A percentile compares a stretch with the other conserved stretches of the same genome.
These are phyloP conservation scores for Rhaphigaster nebulosa DNA, from an alignment of 2,888 invertebrate genomes.

Conservation along the genomic window DNA sequence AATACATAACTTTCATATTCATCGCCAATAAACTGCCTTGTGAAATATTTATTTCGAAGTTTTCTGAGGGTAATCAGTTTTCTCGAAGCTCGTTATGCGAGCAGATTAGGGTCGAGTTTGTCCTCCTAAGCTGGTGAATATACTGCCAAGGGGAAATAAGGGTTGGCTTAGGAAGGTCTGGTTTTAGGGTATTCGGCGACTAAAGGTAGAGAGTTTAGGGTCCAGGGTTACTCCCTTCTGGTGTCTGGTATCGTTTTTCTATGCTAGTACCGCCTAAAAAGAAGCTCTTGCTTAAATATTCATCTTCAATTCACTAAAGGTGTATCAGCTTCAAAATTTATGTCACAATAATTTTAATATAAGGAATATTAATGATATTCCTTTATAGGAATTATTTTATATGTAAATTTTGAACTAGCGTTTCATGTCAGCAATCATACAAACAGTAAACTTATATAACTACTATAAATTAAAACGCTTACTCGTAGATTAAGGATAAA, in stretches of 20 bases:
- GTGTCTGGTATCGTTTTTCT: not conserved
- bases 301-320: not conserved
- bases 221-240: not conserved
- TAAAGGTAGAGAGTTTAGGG: not conserved
- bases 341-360: too few relatives aligned
- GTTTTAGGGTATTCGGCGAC: not conserved
- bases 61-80: not conserved
- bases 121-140: conserved; percentile 14
- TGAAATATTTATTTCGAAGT: not conserved
- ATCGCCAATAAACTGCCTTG: not conserved
- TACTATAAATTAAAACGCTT: too few relatives aligned
- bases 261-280: not conserved
- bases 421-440: too few relatives aligned
- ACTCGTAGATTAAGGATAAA: too few relatives aligned
- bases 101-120: conserved; percentile 1
- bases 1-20: not conserved
- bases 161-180: not conserved
- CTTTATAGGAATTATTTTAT: too few relatives aligned
- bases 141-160: not conserved
- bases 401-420: too few relatives aligned
- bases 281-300: not conserved
- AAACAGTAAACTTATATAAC: too few relatives aligned
- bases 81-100: not conserved
- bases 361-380: too few relatives aligned
- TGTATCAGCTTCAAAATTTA: too few relatives aligned